Percentiles rank a stretch among this genome's conserved stretches.
Conservation (phyloP, 2,888 invertebrate genomes). For the Ophion ellenae region DNA sequence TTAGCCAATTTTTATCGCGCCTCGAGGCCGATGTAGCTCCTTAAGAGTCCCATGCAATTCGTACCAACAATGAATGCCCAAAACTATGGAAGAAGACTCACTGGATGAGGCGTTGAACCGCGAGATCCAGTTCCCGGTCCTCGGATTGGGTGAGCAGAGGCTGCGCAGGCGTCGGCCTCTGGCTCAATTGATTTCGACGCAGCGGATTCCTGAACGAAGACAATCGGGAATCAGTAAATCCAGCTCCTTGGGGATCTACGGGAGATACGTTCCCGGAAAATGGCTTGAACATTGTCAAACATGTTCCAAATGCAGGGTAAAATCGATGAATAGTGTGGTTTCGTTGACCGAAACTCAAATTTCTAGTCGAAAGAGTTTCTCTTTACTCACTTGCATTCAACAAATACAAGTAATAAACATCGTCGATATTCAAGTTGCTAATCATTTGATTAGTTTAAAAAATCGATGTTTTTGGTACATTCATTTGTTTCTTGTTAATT, state of each 20-base stretch:
- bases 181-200: slow-evolving; percentile 77
- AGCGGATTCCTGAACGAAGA: slow-evolving; percentile 78
- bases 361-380: background rate
- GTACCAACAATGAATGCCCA: too few species aligned
- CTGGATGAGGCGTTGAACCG: slow-evolving; percentile 81
- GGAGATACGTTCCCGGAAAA: background rate
- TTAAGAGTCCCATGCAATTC: too few species aligned
- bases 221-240: slow-evolving; percentile 11
- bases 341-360: background rate
- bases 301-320: background rate
- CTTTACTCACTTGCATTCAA: background rate
- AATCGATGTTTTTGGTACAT: too few species aligned
- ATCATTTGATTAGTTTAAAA: too few species aligned
- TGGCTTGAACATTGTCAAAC: background rate
- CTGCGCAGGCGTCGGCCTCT: slow-evolving; percentile 79
- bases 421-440: too few species aligned
- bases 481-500: background rate
- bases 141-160: slow-evolving; percentile 78
- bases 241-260: background rate
- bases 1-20: background rate
- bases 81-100: slow-evolving; percentile 66
- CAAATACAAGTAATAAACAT: too few species aligned
- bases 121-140: slow-evolving; percentile 80
- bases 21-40: background rate
- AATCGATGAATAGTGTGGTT: background rate